phyloP scores from a whole-genome alignment of 2,888 invertebrate species.

The Pseudococcus jackbeardsleyi region DNA sequence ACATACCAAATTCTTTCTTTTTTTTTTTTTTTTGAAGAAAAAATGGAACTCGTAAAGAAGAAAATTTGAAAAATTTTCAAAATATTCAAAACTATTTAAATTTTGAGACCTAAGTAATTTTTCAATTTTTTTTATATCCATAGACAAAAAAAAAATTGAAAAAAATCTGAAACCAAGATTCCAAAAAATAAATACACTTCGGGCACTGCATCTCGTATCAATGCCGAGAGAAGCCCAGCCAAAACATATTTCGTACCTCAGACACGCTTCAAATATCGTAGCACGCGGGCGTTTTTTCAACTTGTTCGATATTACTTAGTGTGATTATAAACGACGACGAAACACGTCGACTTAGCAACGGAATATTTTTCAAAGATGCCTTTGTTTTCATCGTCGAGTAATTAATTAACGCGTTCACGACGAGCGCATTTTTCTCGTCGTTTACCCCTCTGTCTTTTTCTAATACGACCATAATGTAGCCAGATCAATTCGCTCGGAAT shows the following conservation, averaged over 20 bases:
- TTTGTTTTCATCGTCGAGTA: conserved; percentile 17
- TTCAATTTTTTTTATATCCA: too few species aligned
- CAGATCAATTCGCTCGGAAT: too few species aligned
- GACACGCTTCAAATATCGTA: neutral
- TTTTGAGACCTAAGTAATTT: too few species aligned
- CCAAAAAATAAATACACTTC: neutral
- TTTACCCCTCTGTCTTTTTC: neutral
- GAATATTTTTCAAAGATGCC: neutral
- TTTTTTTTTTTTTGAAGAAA: too few species aligned
- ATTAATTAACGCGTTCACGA: conserved; percentile 4
- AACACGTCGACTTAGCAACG: neutral
- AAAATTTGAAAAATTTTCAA: too few species aligned
- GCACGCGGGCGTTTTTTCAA: neutral
- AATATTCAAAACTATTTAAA: too few species aligned
- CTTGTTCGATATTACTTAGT: neutral
- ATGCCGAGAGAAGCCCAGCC: neutral
- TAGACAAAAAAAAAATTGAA: too few species aligned
- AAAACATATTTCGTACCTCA: neutral
- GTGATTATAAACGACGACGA: neutral
- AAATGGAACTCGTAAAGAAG: too few species aligned
- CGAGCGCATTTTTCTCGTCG: neutral
- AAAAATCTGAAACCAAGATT: neutral
- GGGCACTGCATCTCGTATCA: neutral
- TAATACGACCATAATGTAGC: too few species aligned
- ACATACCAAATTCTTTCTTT: too few species aligned